Base-by-base conservation (phyloP, 2,888 invertebrate species). In the Eugnorisma glareosa region DNA sequence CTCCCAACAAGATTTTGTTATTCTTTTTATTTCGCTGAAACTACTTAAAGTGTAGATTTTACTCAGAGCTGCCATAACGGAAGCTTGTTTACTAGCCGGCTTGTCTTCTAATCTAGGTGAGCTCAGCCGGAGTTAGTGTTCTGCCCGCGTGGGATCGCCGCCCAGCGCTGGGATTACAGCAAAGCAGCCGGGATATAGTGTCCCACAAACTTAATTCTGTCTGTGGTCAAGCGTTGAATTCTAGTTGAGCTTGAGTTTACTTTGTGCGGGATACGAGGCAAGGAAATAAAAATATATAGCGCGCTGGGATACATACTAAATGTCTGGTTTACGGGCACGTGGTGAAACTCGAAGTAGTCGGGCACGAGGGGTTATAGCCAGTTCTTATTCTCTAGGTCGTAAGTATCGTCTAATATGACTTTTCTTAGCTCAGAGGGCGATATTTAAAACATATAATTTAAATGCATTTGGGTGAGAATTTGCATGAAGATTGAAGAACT, bases 131-230 rank as follows among this genome's bases (percentile, higher is more conserved):
- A 85, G 80, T 82, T 88, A 81, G 79, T 77, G 78, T 76, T 61
- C 67, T 57, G n/a, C 74, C 40, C 10, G 69, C 73, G 76, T 66
- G 72, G 64, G 70, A 37, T 51, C 67, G 40, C 82, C 77, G 82
- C 75, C 84, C 88, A 87, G 77, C 73, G 73, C 75, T 87, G 89
- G 86, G 81, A 87, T 88, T 89, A 86, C 70, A 15, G 59, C 37
- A 63, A 76, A 83, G 79, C 75, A 75, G 63, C 69, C 74, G 67
- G 79, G 83, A 83, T 86, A 73, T 75, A 83, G 74, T 78, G 61
- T 81, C 70, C 71, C 76, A 79, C 82, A 78, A 88, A 87, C 75
- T 86, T 86, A 84, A 88, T 85, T 86, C 81, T 68, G 68, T 78
- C 64, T 64, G 86, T 72, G 89, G 86, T 82, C 79, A 77, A 85